A percentile compares a stretch with the other conserved stretches of the same genome.
Evolutionary conservation across 92 coral and sea anemone species (phyloP).

Genomic region (Blastomussa wellsi): DNA sequence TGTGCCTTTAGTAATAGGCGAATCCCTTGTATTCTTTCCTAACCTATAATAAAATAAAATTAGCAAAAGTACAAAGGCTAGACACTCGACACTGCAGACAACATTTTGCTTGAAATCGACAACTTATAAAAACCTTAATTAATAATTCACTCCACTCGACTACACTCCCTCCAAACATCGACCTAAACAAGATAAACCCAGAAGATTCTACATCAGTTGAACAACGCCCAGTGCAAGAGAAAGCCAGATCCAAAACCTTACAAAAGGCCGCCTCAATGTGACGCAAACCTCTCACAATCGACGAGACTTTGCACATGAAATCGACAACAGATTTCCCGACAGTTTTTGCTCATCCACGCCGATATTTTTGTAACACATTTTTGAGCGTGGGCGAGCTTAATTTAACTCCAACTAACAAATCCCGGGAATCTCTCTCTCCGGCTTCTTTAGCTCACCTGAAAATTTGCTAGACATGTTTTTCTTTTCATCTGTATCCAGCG

Average conservation of each 20-base stretch:
- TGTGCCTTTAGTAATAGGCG: background rate
- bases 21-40: background rate
- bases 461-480: conserved; percentile 50
- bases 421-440: conserved; percentile 70
- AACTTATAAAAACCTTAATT: conserved; percentile 54
- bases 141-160: conserved; percentile 55
- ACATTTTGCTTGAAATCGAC: conserved; percentile 52
- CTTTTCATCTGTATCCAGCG: conserved; percentile 40
- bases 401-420: conserved; percentile 73
- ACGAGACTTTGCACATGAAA: conserved; percentile 45
- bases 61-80: conserved; percentile 6
- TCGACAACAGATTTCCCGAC: conserved; percentile 57
- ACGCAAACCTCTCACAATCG: conserved; percentile 20
- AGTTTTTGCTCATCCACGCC: conserved; percentile 46
- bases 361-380: conserved; percentile 71
- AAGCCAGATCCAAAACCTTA: conserved; percentile 33
- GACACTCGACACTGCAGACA: background rate
- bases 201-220: conserved; percentile 31
- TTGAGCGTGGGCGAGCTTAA: conserved; percentile 87
- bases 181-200: conserved; percentile 52
- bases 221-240: conserved; percentile 61
- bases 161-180: conserved; percentile 66
- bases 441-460: conserved; percentile 75
- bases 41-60: background rate
- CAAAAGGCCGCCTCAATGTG: conserved; percentile 29